Conservation (phyloP, 1,140 invertebrate genomes). For the Copidosoma floridanum region DNA sequence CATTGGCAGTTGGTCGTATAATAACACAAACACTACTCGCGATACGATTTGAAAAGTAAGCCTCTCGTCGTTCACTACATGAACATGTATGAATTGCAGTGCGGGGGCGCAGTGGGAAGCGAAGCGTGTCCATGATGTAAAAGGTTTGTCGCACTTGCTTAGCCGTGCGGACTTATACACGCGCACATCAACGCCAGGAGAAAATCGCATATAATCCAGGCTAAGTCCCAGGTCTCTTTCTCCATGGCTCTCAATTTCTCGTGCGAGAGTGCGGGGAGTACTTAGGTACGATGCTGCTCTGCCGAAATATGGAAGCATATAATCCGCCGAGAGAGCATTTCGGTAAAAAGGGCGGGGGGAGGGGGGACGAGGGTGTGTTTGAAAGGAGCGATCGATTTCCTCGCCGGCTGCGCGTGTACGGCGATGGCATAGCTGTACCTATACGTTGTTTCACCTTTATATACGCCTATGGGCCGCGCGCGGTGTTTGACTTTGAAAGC, state of each 20-base stretch:
- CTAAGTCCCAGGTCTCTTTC: slow-evolving; percentile 31
- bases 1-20: neutral
- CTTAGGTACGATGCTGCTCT: too few species aligned
- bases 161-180: neutral
- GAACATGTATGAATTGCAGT: too few species aligned
- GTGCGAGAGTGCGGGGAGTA: too few species aligned
- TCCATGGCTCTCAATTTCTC: slow-evolving; percentile 19
- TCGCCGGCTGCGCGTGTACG: too few species aligned
- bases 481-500: slow-evolving; percentile 21
- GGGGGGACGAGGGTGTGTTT: too few species aligned
- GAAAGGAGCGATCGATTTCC: slow-evolving; percentile 16
- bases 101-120: too few species aligned
- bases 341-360: too few species aligned
- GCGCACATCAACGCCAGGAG: slow-evolving; percentile 19
- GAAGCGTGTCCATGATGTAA: too few species aligned
- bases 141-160: slow-evolving; percentile 8
- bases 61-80: neutral
- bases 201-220: slow-evolving; percentile 34
- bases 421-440: too few species aligned
- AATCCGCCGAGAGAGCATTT: slow-evolving; percentile 22
- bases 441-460: too few species aligned
- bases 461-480: too few species aligned
- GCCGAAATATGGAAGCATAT: slow-evolving; percentile 3
- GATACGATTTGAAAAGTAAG: neutral
- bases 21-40: neutral